Evolutionary conservation across 2,113 vertebrate species (phyloP).

Genomic region (Pseudorasbora parva): DNA sequence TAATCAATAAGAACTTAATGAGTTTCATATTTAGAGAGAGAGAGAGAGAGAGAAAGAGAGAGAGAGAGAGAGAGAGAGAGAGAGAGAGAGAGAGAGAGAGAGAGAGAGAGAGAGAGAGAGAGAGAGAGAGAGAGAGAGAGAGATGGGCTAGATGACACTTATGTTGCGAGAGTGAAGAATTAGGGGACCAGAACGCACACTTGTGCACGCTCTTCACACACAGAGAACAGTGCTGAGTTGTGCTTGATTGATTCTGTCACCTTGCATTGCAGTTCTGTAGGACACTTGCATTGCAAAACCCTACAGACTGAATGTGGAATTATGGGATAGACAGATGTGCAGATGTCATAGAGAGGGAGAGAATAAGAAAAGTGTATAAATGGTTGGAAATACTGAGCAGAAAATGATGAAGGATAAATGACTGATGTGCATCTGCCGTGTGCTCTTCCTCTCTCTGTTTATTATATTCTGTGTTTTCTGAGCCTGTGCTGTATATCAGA

Average conservation of each 20-base stretch:
- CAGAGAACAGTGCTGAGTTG: no score
- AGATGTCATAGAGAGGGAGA: background rate
- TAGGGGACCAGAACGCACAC: background rate
- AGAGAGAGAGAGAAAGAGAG: background rate
- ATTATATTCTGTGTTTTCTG: background rate
- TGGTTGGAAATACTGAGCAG: background rate
- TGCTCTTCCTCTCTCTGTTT: background rate
- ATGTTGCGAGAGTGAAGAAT: conserved; percentile 24
- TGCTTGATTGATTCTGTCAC: conserved; percentile 21
- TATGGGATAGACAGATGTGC: conserved; percentile 8
- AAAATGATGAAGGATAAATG: conserved; percentile 14
- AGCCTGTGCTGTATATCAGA: background rate
- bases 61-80: background rate
- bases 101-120: background rate
- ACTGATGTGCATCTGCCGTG: background rate
- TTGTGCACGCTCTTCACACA: background rate
- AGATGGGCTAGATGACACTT: background rate
- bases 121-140: background rate
- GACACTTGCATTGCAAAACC: conserved; percentile 8
- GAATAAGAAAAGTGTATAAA: background rate
- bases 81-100: background rate
- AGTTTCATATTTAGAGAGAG: conserved; percentile 1
- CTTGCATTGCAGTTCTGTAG: conserved; percentile 5
- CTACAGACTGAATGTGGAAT: background rate
- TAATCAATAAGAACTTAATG: conserved; percentile 21